These are phyloP conservation scores for Atractosteus spatula DNA, from an alignment of 2,113 vertebrate species.

Conservation along the genomic window DNA sequence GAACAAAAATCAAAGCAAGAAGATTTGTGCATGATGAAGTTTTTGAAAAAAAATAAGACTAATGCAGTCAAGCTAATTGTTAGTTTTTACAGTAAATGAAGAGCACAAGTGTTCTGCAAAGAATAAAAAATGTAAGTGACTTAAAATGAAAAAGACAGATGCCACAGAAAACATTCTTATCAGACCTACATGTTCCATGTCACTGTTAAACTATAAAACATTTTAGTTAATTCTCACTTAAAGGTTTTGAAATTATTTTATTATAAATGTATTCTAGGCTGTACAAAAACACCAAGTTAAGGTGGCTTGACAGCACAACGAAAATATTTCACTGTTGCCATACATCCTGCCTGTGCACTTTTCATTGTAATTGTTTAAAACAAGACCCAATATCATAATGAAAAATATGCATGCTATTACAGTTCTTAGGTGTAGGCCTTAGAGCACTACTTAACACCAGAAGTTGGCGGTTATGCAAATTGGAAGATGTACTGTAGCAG, in stretches of 20 bases:
- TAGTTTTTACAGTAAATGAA: too few species aligned
- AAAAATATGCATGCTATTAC: constrained; percentile 48
- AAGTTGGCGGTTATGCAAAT: constrained; percentile 73
- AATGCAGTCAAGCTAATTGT: too few species aligned
- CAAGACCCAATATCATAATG: constrained; percentile 49
- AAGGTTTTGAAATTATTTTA: constrained; percentile 52
- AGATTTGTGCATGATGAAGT: too few species aligned
- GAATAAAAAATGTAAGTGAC: too few species aligned
- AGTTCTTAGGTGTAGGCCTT: constrained; percentile 48
- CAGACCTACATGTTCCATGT: background rate
- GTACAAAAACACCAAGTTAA: constrained; percentile 37
- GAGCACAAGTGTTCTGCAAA: too few species aligned
- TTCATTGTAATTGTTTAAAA: constrained; percentile 50
- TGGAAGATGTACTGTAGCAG: constrained; percentile 55
- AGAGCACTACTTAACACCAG: constrained; percentile 54
- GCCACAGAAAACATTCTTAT: background rate
- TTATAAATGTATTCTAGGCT: constrained; percentile 61
- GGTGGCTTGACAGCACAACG: constrained; percentile 41
- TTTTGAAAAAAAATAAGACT: too few species aligned
- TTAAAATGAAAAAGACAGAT: background rate
- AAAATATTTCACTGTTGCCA: constrained; percentile 58
- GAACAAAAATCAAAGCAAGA: too few species aligned
- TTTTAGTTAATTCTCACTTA: background rate
- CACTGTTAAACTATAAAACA: background rate
- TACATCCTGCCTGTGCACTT: constrained; percentile 60